Evolutionary conservation across 1,140 invertebrate species (phyloP).

Genomic region (Brachionus asplanchnoidis): DNA sequence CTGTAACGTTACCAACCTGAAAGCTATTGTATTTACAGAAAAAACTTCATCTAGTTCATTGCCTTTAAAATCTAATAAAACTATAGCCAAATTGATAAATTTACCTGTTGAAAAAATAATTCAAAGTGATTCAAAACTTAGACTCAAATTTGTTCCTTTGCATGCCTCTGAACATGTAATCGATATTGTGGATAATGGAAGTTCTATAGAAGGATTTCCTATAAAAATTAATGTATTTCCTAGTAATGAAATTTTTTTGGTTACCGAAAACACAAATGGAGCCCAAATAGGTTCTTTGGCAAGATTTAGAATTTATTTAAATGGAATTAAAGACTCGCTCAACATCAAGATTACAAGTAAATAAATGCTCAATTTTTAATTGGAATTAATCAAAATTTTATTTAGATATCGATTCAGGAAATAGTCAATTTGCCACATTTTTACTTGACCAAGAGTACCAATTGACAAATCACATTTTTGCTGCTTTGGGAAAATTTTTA

Average conservation of each 20-base stretch:
- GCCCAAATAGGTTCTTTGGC: background rate
- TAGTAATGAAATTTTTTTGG: constrained; percentile 6
- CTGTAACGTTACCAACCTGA: background rate
- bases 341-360: constrained; percentile 15
- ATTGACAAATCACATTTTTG: constrained; percentile 4
- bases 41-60: background rate
- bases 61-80: background rate
- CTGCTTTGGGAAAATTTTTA: constrained; percentile 15
- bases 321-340: constrained; percentile 11
- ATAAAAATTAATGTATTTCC: constrained; percentile 8
- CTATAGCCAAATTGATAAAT: background rate
- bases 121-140: background rate
- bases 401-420: constrained; percentile 4
- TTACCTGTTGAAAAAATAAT: constrained; percentile 24
- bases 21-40: constrained; percentile 10
- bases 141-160: constrained; percentile 10
- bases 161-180: background rate
- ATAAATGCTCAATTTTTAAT: background rate
- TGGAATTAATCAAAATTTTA: background rate
- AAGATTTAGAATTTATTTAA: constrained; percentile 28
- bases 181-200: background rate
- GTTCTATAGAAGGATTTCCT: constrained; percentile 5
- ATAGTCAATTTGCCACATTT: background rate
- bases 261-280: constrained; percentile 8
- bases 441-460: background rate